These are phyloP conservation scores for Eumerus sabulonum DNA, from an alignment of 2,888 invertebrate genomes.

Conservation along the genomic window DNA sequence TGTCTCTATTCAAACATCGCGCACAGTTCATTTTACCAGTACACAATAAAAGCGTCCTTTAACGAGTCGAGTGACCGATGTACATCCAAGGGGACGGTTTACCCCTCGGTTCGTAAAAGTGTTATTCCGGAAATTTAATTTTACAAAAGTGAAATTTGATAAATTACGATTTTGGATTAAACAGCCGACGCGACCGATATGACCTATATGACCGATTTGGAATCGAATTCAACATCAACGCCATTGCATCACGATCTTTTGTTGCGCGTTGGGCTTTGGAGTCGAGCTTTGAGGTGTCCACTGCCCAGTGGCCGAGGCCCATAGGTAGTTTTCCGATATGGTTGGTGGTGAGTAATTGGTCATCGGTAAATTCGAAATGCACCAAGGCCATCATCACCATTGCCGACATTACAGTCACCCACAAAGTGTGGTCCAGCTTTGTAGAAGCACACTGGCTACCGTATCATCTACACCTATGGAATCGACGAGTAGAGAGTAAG, in stretches of 20 bases:
- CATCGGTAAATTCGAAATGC: conserved; percentile 33
- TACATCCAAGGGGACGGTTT: too few species aligned
- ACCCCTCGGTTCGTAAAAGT: conserved; percentile 18
- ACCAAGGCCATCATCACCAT: conserved; percentile 25
- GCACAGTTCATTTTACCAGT: conserved; percentile 1
- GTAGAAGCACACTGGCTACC: conserved; percentile 6
- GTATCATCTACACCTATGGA: neutral
- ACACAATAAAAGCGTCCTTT: conserved; percentile 8
- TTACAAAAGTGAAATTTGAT: conserved; percentile 5
- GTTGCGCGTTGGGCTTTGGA: too few species aligned
- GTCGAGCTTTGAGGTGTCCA: too few species aligned
- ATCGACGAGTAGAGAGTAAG: conserved; percentile 10
- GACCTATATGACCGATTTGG: conserved; percentile 2
- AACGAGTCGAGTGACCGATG: neutral
- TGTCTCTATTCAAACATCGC: too few species aligned
- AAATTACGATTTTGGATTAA: conserved; percentile 27
- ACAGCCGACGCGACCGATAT: too few species aligned
- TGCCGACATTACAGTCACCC: conserved; percentile 19
- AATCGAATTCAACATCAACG: conserved; percentile 37
- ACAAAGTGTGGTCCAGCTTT: conserved; percentile 23
- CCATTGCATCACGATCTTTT: neutral
- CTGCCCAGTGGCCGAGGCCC: too few species aligned
- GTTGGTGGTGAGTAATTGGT: conserved; percentile 10
- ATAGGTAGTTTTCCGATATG: too few species aligned
- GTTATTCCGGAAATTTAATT: conserved; percentile 48